These are phyloP conservation scores for Rafetus swinhoei DNA, from an alignment of 2,113 vertebrate species.

Conservation along the genomic window DNA sequence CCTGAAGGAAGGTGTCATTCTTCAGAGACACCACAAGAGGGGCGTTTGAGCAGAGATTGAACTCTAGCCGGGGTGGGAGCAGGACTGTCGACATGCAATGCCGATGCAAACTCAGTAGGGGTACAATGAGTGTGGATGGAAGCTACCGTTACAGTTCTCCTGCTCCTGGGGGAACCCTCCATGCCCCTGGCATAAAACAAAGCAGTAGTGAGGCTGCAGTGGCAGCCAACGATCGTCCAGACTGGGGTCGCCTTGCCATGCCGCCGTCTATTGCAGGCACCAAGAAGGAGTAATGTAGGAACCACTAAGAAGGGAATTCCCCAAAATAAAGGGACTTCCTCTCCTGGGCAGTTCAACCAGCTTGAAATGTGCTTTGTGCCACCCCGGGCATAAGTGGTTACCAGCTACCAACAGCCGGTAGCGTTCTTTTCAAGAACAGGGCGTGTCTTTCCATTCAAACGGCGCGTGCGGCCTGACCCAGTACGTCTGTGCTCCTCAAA, in stretches of 20 bases:
- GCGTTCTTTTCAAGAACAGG: neutral
- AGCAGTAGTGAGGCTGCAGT: neutral
- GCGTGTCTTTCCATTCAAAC: neutral
- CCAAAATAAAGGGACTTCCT: neutral
- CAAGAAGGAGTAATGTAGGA: neutral
- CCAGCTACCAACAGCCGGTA: neutral
- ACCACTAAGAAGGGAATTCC: neutral
- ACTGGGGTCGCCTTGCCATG: conserved; percentile 13
- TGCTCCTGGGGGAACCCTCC: neutral
- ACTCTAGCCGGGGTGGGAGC: rapidly evolving
- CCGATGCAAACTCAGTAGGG: neutral
- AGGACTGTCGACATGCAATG: neutral
- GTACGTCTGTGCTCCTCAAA: neutral
- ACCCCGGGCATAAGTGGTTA: neutral
- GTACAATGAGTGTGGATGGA: conserved; percentile 25
- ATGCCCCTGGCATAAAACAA: neutral
- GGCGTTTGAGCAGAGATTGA: conserved; percentile 46
- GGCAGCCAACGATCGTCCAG: neutral
- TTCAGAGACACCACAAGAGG: conserved; percentile 60
- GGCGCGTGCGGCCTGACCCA: rapidly evolving
- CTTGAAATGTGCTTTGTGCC: neutral
- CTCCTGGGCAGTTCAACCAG: neutral
- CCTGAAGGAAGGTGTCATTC: conserved; percentile 51
- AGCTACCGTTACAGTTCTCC: neutral
- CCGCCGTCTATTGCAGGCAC: neutral